Base-by-base conservation (phyloP, 2,797 vertebrate species). In the Girardinus metallicus region DNA sequence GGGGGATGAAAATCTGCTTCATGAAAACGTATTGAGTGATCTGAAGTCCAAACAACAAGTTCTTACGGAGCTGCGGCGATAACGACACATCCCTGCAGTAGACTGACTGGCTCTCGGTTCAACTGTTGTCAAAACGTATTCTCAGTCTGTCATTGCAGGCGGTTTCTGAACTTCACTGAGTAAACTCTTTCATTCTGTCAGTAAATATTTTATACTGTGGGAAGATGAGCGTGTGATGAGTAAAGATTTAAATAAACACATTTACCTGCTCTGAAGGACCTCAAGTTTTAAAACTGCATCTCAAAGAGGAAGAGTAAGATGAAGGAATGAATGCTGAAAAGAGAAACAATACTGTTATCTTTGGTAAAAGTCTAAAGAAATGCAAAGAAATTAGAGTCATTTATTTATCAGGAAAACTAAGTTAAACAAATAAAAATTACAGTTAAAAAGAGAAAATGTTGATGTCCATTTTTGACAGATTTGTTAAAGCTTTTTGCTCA, bases 181-280 rank as follows among this genome's bases (percentile, higher is more conserved):
- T 80, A 75, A 86, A 86, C 43, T 73, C 62, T 80, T 51, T 74
- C 68, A 84, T 85, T 86, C 81, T 83, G 57, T 84, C 86, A 64
- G 81, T 85, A 83, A 86, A 92, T 85, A 83, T 88, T 90, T 91
- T 78, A 92, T 84, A 75, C 39, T 26, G 73, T 4, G 31, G 44
- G 46, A 74, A 73, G 64, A 57, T 72, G 78, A 74, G 75, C 79
- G 79, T 66, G 70, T 55, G 76, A 79, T 78, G 75, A 79, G 53
- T 75, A 36, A 80, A 82, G 71, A 16, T 39, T 86, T 86, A 66
- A 79, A 82, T 85, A 84, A 88, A 87, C 76, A 85, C 23, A 49
- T 85, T 82, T 83, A 68, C 47, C 1, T 72, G 71, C 12, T 29
- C 11, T 29, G 29, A 60, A 68, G 79, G 64, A 78, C 3, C 66